Base-by-base conservation (phyloP, 1,140 invertebrate species). In the Cydia splendana region DNA sequence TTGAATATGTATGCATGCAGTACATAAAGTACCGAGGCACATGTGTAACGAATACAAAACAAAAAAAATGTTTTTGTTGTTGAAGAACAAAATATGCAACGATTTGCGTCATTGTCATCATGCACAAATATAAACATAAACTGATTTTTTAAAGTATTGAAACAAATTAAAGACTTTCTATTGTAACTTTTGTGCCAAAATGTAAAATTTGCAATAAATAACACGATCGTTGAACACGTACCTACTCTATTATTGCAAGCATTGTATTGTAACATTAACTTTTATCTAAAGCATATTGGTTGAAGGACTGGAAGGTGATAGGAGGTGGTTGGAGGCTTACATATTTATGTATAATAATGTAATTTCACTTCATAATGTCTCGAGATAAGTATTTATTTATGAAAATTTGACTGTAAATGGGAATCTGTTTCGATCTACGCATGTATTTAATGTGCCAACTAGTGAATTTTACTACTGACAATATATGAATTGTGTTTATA, bases 391-490 rank as follows among this genome's bases (percentile, higher is more conserved):
- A 38, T 71, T 84, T 87, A 89, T 87, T 90, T 87, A 88, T 86
- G 86, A 79, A 78, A 79, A 85, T 82, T 82, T 83, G 79, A 82
- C 81, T 85, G 81, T 86, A 81, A 34, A 34, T 15, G 79, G 75
- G 78, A 83, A 78, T 76, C 30, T 85, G 81, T 81, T 87, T 82
- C 28, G 80, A 83, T 83, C 84, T 71, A 80, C 83, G 83, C 81
- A 82, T 87, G 79, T 84, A 85, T 85, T 85, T 85, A 81, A 82
- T 87, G 89, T 92, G 90, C 88, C 87, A 91, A 91, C 82, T 88
- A 89, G 85, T 81, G 74, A 88, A 88, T 85, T 85, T 82, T 81
- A 84, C 75, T 69, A 79, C 76, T 69, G 67, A 71, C 67, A 71
- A 71, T 71, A 71, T 71, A 71, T 71, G 24, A 69, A 69, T 34